Percentiles rank a stretch among this genome's conserved stretches.
Conservation (phyloP, 2,113 vertebrate species). For the Sciurus niger region DNA sequence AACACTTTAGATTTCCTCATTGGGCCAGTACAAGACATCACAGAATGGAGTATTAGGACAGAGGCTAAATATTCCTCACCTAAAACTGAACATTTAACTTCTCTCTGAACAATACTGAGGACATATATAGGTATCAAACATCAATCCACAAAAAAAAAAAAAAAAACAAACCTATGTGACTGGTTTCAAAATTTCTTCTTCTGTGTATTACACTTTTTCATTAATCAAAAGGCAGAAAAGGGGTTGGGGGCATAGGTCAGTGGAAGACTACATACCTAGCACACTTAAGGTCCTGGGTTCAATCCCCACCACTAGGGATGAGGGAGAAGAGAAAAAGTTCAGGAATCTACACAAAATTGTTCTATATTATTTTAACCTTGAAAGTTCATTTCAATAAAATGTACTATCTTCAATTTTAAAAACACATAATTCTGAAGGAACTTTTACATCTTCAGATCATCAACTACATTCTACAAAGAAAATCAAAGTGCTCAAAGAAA, state of each 20-base stretch:
- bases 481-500: constrained; percentile 56
- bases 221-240: constrained; percentile 13
- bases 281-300: not conserved
- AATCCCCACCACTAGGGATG: not conserved
- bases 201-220: not conserved
- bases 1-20: not conserved
- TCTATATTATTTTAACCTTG: not conserved
- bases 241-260: not conserved
- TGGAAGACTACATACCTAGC: too few relatives aligned
- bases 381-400: constrained; percentile 58
- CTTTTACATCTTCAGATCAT: constrained; percentile 6
- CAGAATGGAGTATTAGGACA: not conserved
- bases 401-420: not conserved
- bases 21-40: constrained; percentile 1
- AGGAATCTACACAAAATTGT: not conserved
- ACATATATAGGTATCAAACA: not conserved
- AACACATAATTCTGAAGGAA: not conserved
- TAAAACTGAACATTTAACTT: constrained; percentile 37
- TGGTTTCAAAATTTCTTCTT: constrained; percentile 44
- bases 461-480: constrained; percentile 15
- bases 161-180: not conserved
- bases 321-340: not conserved
- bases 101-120: constrained; percentile 14
- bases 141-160: not conserved
- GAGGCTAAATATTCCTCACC: not conserved